These are phyloP conservation scores for Hesperia comma DNA, from an alignment of 2,888 invertebrate species.

Conservation along the genomic window DNA sequence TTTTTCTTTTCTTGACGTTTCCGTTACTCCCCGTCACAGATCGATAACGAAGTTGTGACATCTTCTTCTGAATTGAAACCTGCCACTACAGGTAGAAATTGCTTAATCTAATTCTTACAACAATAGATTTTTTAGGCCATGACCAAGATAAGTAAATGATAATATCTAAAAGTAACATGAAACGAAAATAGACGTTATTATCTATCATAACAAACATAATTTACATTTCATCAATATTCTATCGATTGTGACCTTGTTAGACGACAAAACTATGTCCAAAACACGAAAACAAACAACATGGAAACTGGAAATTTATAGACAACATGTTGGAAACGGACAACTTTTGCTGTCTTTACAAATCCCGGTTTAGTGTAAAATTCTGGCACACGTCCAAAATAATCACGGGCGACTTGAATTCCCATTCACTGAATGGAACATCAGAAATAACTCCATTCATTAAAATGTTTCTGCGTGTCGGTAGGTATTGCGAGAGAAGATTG, in stretches of 20 bases:
- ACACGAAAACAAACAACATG: neutral
- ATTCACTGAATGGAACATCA: conserved; percentile 17
- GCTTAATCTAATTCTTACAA: neutral
- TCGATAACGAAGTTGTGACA: conserved; percentile 4
- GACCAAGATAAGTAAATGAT: neutral
- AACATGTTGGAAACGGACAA: too few relatives aligned
- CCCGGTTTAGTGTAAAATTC: conserved; percentile 6
- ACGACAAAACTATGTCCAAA: neutral
- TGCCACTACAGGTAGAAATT: neutral
- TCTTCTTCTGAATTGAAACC: neutral
- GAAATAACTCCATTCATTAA: conserved; percentile 21
- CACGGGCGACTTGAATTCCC: neutral
- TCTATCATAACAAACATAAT: too few relatives aligned
- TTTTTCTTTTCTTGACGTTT: conserved; percentile 10
- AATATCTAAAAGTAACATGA: neutral
- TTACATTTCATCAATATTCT: too few relatives aligned
- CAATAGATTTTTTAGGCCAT: neutral
- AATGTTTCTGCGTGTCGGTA: conserved; percentile 11
- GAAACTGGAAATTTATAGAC: too few relatives aligned
- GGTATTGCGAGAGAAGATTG: conserved; percentile 18
- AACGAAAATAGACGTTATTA: neutral
- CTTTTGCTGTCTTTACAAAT: neutral
- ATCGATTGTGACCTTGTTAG: too few relatives aligned
- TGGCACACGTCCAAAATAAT: conserved; percentile 13
- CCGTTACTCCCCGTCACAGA: conserved; percentile 13